These are phyloP conservation scores for Elephas maximus DNA, from an alignment of 2,113 vertebrate genomes.

Conservation along the genomic window DNA sequence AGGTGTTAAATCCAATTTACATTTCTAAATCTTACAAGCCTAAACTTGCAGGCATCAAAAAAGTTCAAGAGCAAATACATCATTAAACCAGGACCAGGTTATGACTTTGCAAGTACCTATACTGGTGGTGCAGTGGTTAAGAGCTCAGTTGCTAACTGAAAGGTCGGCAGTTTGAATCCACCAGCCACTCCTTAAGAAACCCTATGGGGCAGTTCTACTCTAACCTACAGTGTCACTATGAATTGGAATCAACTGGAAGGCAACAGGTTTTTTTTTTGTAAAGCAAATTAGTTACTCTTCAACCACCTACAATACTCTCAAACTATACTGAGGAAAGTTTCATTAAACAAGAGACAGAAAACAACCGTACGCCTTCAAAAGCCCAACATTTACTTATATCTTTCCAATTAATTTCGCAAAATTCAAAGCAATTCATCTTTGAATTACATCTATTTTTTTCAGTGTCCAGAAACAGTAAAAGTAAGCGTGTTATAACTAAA, in stretches of 20 bases:
- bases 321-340: neutral
- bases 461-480: slow-evolving; percentile 30
- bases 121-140: no score
- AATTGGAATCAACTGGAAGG: no score
- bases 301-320: neutral
- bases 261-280: no score
- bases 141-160: no score
- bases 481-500: neutral
- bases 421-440: neutral
- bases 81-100: neutral
- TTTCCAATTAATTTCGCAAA: slow-evolving; percentile 26
- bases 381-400: neutral
- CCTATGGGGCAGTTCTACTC: no score
- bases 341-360: slow-evolving; percentile 7
- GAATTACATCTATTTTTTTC: neutral
- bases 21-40: neutral
- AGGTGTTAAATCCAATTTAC: neutral
- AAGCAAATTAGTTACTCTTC: neutral
- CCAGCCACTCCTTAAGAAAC: no score
- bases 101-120: neutral
- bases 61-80: neutral
- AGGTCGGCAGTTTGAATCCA: no score
- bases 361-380: neutral
- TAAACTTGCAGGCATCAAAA: neutral
- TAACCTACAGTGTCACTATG: no score